Percentiles rank a stretch among this genome's conserved stretches.
phyloP scores from a whole-genome alignment of 2,797 vertebrate genomes.

The Lacerta viridis region DNA sequence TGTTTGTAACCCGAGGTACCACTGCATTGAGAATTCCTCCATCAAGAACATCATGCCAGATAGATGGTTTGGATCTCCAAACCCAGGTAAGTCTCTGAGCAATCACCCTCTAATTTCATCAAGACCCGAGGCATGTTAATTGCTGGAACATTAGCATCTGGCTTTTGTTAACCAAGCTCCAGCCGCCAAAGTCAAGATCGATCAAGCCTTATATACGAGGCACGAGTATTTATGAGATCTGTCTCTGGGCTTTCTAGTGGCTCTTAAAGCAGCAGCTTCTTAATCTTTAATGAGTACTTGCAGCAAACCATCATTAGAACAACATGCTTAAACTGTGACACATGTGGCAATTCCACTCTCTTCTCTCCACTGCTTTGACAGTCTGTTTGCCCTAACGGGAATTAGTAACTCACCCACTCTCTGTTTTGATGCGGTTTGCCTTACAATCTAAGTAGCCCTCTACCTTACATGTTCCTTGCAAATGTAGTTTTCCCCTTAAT shows the following conservation, averaged over 20 bases:
- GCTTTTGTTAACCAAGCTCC: background rate
- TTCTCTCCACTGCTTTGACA: background rate
- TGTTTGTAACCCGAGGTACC: too few species aligned
- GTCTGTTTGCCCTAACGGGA: background rate
- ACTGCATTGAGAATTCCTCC: background rate
- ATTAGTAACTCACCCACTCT: background rate
- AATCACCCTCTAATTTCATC: background rate
- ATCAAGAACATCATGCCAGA: background rate
- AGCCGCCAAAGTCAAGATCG: background rate
- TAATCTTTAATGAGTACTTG: background rate
- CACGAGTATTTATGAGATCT: background rate
- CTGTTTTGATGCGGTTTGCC: background rate
- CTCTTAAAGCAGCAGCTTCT: background rate
- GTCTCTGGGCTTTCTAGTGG: background rate
- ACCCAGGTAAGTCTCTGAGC: too few species aligned
- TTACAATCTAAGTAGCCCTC: background rate
- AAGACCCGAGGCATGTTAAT: background rate
- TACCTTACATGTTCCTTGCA: background rate
- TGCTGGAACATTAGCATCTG: background rate
- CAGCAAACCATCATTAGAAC: background rate
- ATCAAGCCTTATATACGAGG: slow-evolving; percentile 1
- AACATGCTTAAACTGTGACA: background rate
- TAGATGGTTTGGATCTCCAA: background rate
- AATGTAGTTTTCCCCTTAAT: background rate
- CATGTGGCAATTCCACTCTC: background rate